A percentile compares a stretch with the other conserved stretches of the same genome.
These are phyloP conservation scores for Pelobates cultripes DNA, from an alignment of 2,797 vertebrate species.

Conservation along the genomic window DNA sequence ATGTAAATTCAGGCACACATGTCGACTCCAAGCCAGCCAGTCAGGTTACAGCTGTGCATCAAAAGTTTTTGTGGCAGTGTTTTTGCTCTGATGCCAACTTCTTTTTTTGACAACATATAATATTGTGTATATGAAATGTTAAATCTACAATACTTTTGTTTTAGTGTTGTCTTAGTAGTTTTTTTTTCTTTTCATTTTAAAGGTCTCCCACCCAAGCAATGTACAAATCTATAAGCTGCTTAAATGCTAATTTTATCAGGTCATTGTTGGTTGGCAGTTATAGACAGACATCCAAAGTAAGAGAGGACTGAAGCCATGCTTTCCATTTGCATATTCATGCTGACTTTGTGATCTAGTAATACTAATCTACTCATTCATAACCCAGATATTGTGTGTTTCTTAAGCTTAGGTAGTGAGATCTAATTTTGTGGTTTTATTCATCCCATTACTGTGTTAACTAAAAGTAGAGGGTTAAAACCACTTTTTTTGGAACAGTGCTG, in stretches of 20 bases:
- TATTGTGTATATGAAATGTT: neutral
- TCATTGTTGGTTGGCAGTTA: neutral
- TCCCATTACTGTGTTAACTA: neutral
- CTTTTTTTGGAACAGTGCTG: neutral
- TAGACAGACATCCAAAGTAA: slow-evolving; percentile 1
- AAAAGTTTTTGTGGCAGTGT: no score
- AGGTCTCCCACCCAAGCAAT: neutral
- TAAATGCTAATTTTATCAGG: neutral
- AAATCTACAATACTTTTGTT: neutral
- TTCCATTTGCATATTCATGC: neutral
- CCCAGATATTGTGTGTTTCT: neutral
- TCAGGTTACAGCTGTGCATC: no score
- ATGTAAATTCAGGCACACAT: no score
- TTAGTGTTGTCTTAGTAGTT: neutral
- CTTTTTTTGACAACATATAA: no score
- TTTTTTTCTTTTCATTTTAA: neutral
- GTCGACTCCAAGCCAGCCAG: no score
- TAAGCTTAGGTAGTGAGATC: neutral
- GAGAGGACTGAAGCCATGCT: neutral
- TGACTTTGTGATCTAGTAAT: neutral
- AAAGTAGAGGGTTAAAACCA: neutral
- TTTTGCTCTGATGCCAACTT: no score
- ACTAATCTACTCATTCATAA: slow-evolving; percentile 5
- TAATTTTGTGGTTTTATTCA: neutral
- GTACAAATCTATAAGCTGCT: neutral